Evolutionary conservation across 1,140 invertebrate genomes (phyloP).

Genomic region (Drosophila teissieri): DNA sequence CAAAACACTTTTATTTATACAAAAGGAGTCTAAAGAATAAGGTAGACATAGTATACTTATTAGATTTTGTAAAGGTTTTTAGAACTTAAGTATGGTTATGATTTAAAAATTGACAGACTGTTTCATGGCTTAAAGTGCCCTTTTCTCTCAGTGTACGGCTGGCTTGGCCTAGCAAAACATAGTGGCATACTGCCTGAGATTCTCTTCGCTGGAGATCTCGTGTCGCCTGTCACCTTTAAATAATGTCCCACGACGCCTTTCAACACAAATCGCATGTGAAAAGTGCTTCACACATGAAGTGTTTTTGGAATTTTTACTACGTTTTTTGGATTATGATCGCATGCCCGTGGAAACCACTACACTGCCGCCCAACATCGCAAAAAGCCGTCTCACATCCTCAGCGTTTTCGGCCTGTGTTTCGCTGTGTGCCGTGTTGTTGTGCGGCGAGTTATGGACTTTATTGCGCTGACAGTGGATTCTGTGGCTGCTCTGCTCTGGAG

Average conservation of each 20-base stretch:
- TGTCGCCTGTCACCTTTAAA: conserved; percentile 80
- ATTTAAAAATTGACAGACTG: too few relatives aligned
- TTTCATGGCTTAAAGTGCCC: too few relatives aligned
- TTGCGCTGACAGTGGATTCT: conserved; percentile 50
- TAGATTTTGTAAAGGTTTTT: too few relatives aligned
- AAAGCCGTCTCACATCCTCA: conserved; percentile 25
- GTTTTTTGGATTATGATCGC: conserved; percentile 71
- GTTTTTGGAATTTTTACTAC: conserved; percentile 65
- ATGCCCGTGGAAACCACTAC: conserved; percentile 41
- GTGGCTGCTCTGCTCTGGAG: conserved; percentile 19
- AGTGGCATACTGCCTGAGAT: conserved; percentile 50
- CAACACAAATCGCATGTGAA: conserved; percentile 84
- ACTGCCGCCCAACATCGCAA: conserved; percentile 22
- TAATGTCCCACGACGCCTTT: conserved; percentile 81
- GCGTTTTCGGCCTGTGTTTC: conserved; percentile 21
- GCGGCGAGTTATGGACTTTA: conserved; percentile 51
- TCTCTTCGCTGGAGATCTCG: conserved; percentile 64
- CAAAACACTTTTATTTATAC: too few relatives aligned
- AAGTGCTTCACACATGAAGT: conserved; percentile 79
- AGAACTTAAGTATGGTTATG: too few relatives aligned
- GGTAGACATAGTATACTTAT: too few relatives aligned
- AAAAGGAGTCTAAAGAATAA: too few relatives aligned
- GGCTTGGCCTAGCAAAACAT: conserved; percentile 27
- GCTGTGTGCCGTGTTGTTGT: conserved; percentile 22
- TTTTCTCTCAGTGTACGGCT: conserved; percentile 3